Percentiles rank a stretch among this genome's conserved stretches.
Evolutionary conservation across 2,888 invertebrate genomes (phyloP).

Genomic region (Nemotelus nigrinus): DNA sequence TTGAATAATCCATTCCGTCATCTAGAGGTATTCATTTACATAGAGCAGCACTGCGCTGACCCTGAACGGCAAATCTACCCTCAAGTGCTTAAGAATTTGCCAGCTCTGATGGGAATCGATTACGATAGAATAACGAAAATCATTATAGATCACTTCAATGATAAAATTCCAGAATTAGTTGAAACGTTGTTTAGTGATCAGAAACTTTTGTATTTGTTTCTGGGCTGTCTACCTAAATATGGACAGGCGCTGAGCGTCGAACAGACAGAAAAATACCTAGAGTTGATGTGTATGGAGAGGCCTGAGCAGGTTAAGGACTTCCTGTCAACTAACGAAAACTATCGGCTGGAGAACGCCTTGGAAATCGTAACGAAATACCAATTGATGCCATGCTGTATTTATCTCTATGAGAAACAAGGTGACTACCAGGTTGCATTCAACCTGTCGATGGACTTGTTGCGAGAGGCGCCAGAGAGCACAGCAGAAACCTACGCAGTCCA

Average conservation of each 20-base stretch:
- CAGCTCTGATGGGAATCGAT: constrained; percentile 70
- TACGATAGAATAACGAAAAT: constrained; percentile 72
- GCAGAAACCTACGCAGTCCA: constrained; percentile 56
- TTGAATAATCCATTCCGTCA: constrained; percentile 71
- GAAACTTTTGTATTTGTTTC: constrained; percentile 66
- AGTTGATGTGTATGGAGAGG: constrained; percentile 71
- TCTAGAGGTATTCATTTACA: constrained; percentile 71
- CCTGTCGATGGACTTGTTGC: constrained; percentile 67
- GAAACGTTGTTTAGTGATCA: constrained; percentile 61
- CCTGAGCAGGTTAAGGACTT: constrained; percentile 68
- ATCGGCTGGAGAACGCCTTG: constrained; percentile 73
- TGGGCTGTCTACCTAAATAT: constrained; percentile 69
- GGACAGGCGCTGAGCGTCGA: constrained; percentile 61
- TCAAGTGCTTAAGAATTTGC: constrained; percentile 65
- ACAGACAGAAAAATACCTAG: constrained; percentile 71
- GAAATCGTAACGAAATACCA: constrained; percentile 72
- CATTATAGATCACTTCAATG: constrained; percentile 69
- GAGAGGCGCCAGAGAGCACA: constrained; percentile 52
- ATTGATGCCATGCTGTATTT: constrained; percentile 74
- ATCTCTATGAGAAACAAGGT: constrained; percentile 78
- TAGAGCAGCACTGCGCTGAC: constrained; percentile 65
- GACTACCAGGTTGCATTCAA: constrained; percentile 78
- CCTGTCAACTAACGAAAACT: constrained; percentile 68
- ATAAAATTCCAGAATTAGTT: constrained; percentile 65
- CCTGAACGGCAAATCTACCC: constrained; percentile 64